Base-by-base conservation (phyloP, 2,113 vertebrate genomes). In the Sylvia atricapilla region DNA sequence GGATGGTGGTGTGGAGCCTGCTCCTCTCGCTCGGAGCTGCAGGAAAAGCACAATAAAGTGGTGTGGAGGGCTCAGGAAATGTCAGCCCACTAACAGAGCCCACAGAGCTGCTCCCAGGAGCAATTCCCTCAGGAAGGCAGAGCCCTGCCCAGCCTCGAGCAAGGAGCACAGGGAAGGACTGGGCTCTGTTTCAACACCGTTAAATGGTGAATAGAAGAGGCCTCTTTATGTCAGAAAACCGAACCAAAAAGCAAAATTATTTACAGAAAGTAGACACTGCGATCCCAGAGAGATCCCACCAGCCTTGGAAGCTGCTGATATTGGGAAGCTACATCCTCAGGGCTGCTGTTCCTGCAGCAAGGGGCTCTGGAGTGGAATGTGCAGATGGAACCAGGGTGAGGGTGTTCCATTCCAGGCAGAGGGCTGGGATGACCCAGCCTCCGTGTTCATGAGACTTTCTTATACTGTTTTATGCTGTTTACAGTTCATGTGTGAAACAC, bases 11-110 rank as follows among this genome's bases (percentile, higher is more conserved):
- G 84, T 25, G 70, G 80, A 5, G 66, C 46, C 47, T 52, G 78
- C 43, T 87, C 89, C 89, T 95, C 93, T 68, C n/a, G 87, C 37
- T 85, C 75, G 15, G 87, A 94, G 49, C 98, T 98, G 95, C 74
- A 94, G 97, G 3, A 64, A 73, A 90, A 97, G 33, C 81, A 74
- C 49, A 53, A 5, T 4, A 4, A 69, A 41, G 2, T 13, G 15
- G 21, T 12, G 39, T 53, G 50, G 78, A 69, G 23, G 4, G 16
- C 37, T 47, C 41, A 16, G 52, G 58, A 55, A 39, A 27, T 28
- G 35, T 46, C 10, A 55, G 16, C 28, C 12, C 27, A 2, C 60
- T 8, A 4, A 31, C 10, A 27, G 16, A 53, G 31, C 58, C 50
- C 49, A 20, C 15, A 5, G 7, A 24, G 1, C 13, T n/a, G 79